Base-by-base conservation (phyloP, 2,113 vertebrate species). In the Calypte anna region DNA sequence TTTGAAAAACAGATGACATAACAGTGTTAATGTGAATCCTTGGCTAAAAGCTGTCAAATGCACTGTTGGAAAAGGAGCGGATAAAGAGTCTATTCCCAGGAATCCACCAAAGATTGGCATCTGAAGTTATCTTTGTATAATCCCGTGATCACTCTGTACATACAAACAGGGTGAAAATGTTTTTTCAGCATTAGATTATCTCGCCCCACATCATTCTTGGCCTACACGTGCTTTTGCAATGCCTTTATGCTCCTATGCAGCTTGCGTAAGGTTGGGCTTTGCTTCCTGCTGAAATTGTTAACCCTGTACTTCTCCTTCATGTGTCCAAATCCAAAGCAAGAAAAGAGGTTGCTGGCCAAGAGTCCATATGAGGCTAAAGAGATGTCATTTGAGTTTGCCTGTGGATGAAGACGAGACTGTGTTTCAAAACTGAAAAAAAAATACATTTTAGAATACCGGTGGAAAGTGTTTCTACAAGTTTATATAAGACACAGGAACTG, bases 401-500 rank as follows among this genome's bases (percentile, higher is more conserved):
- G 5, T 62, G 87, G 48, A 79, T 43, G 33, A 58, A 69, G 23
- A 84, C 5, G 23, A 91, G 50, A 57, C 5, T 30, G 31, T 7
- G 1, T 75, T 91, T 57, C 44, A 81, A 68, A 72, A 7, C 7
- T 54, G 38, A 55, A 83, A 83, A 83, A 72, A 64, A 22, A 22
- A 1, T 1, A 1, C 7, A 77, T 75, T 83, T 90, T 75, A 12
- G 85, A 75, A 75, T 75, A 24, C 12, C 0, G 0, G 14, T 31
- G 24, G 17, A 75, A 67, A 0, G 0, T 27, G 15, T 31, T 89
- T 57, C 33, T 81, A 22, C 14, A 72, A 27, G 25, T 57, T n/a
- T n/a, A 30, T 72, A 4, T 20, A 78, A 75, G 30, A 40, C 10
- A 63, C 31, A 62, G 20, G 80, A 63, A 36, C 12, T 63, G 11